A percentile compares a stretch with the other conserved stretches of the same genome.
Evolutionary conservation across 2,113 vertebrate species (phyloP).

Genomic region (Entelurus aequoreus): DNA sequence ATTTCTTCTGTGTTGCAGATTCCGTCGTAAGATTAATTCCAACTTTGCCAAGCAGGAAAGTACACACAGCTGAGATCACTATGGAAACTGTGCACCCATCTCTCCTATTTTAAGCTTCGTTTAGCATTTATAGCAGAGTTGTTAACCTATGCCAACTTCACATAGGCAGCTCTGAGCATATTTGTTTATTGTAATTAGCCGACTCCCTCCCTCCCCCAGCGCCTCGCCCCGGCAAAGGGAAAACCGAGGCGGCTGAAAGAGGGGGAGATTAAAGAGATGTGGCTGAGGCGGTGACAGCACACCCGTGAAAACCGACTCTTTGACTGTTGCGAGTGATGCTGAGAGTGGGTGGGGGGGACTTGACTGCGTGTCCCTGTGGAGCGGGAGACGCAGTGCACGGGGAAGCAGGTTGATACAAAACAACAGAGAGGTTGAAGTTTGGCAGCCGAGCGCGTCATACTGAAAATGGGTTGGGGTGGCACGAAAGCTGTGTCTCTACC

Average conservation of each 20-base stretch:
- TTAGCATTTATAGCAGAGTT: conserved; percentile 71
- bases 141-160: conserved; percentile 70
- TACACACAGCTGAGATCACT: conserved; percentile 61
- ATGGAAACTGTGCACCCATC: conserved; percentile 71
- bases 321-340: conserved; percentile 26
- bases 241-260: conserved; percentile 39
- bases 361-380: conserved; percentile 21
- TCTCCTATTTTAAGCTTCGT: conserved; percentile 72
- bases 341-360: background rate
- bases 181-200: conserved; percentile 71
- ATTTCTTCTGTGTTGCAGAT: conserved; percentile 42
- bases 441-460: conserved; percentile 4
- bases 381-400: conserved; percentile 4
- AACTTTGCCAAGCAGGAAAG: conserved; percentile 63
- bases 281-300: conserved; percentile 42
- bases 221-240: conserved; percentile 7
- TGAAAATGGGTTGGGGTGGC: conserved; percentile 10
- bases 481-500: conserved; percentile 1
- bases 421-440: conserved; percentile 30
- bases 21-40: conserved; percentile 54
- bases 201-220: conserved; percentile 20
- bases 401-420: conserved; percentile 16
- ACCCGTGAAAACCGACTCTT: conserved; percentile 47
- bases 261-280: conserved; percentile 51
- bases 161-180: conserved; percentile 61